phyloP scores from a whole-genome alignment of 1,140 invertebrate genomes.

The Eurosta solidaginis region DNA sequence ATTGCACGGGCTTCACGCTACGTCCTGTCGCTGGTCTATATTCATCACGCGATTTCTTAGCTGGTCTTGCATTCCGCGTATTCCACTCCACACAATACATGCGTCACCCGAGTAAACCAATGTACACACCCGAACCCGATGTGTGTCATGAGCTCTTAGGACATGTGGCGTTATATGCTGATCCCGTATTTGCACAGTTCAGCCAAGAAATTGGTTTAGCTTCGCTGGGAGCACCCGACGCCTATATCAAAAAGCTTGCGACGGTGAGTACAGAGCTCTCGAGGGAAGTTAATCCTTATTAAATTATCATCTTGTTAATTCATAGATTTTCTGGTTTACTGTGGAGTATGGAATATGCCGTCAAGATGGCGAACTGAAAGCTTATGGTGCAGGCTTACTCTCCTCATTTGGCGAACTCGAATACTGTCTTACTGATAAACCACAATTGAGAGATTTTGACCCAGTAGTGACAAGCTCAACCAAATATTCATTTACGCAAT shows the following conservation, averaged over 20 bases:
- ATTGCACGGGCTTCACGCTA: slow-evolving; percentile 95
- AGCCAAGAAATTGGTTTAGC: slow-evolving; percentile 96
- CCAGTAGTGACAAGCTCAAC: slow-evolving; percentile 82
- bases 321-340: slow-evolving; percentile 98
- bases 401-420: slow-evolving; percentile 97
- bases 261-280: slow-evolving; percentile 86
- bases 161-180: slow-evolving; percentile 95
- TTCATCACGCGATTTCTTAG: slow-evolving; percentile 96
- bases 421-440: slow-evolving; percentile 87
- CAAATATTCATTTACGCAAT: slow-evolving; percentile 95
- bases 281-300: too few species aligned
- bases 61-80: slow-evolving; percentile 95
- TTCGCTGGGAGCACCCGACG: slow-evolving; percentile 95
- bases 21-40: slow-evolving; percentile 95
- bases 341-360: slow-evolving; percentile 95
- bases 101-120: slow-evolving; percentile 87
- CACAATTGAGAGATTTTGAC: slow-evolving; percentile 85
- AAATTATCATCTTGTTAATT: not conserved
- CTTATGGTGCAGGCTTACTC: slow-evolving; percentile 93
- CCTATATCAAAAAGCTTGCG: slow-evolving; percentile 94
- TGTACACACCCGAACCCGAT: slow-evolving; percentile 98
- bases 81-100: slow-evolving; percentile 99
- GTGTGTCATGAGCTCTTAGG: slow-evolving; percentile 95
- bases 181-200: slow-evolving; percentile 96
- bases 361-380: slow-evolving; percentile 88